These are phyloP conservation scores for Spisula subtruncata DNA, from an alignment of 2,888 invertebrate genomes.

Conservation along the genomic window DNA sequence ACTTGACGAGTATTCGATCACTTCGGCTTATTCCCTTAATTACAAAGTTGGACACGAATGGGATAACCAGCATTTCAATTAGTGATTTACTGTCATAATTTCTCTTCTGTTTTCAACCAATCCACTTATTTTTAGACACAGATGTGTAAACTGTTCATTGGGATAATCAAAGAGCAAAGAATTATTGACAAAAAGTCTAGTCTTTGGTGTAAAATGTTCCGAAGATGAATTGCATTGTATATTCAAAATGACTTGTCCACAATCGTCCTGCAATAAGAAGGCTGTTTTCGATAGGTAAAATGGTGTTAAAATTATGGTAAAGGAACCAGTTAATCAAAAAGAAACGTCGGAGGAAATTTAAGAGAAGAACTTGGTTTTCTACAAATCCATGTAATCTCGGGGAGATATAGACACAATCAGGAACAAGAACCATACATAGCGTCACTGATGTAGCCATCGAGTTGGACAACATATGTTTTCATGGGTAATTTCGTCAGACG, in stretches of 20 bases:
- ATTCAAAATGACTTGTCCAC: constrained; percentile 17
- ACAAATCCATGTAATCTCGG: background rate
- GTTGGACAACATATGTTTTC: constrained; percentile 21
- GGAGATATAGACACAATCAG: background rate
- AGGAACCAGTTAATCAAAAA: background rate
- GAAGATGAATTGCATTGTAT: background rate
- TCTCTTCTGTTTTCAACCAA: constrained; percentile 48
- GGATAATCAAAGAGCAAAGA: constrained; percentile 50
- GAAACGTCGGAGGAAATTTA: background rate
- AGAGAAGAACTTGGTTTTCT: background rate
- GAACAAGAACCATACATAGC: background rate
- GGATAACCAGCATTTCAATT: constrained; percentile 34
- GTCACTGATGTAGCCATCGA: background rate
- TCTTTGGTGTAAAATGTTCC: background rate
- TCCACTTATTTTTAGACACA: constrained; percentile 46
- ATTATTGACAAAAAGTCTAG: constrained; percentile 50
- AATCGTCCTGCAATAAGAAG: constrained; percentile 7
- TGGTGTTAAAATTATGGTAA: background rate
- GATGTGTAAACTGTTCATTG: constrained; percentile 52
- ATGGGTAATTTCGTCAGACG: background rate
- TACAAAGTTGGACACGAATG: background rate
- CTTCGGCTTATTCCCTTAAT: background rate
- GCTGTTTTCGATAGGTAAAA: background rate
- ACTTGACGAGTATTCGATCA: constrained; percentile 14
- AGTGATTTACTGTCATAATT: constrained; percentile 51